Conservation (phyloP, 2,797 vertebrate genomes). For the Ammospiza maritima region DNA sequence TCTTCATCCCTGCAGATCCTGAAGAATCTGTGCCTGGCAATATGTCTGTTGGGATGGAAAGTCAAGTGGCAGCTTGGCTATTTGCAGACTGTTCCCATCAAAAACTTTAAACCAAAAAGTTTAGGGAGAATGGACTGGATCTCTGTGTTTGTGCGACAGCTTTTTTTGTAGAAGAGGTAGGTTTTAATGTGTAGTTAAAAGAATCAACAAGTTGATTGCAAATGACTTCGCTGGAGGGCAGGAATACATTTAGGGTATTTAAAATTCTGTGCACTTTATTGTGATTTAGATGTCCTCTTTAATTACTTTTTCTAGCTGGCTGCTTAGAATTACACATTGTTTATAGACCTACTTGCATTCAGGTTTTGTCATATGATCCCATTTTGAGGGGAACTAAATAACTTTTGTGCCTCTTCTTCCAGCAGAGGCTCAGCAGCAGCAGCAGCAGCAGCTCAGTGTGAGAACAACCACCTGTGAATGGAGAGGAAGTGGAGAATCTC, state of each 20-base stretch:
- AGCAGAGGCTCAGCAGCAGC: background rate
- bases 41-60: background rate
- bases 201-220: background rate
- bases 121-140: background rate
- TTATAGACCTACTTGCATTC: constrained; percentile 37
- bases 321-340: constrained; percentile 46
- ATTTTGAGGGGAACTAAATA: background rate
- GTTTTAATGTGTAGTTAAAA: constrained; percentile 1
- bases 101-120: background rate
- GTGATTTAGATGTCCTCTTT: constrained; percentile 73
- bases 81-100: background rate
- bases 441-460: background rate
- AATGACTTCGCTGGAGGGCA: background rate
- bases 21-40: background rate
- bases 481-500: background rate
- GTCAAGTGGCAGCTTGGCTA: background rate
- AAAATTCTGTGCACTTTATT: constrained; percentile 58
- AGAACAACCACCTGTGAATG: background rate
- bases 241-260: constrained; percentile 19
- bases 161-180: background rate
- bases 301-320: constrained; percentile 74
- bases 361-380: constrained; percentile 18
- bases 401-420: background rate
- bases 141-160: background rate
- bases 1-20: background rate